phyloP scores from a whole-genome alignment of 64 coral and sea anemone species.

The Stichodactyla mertensii region DNA sequence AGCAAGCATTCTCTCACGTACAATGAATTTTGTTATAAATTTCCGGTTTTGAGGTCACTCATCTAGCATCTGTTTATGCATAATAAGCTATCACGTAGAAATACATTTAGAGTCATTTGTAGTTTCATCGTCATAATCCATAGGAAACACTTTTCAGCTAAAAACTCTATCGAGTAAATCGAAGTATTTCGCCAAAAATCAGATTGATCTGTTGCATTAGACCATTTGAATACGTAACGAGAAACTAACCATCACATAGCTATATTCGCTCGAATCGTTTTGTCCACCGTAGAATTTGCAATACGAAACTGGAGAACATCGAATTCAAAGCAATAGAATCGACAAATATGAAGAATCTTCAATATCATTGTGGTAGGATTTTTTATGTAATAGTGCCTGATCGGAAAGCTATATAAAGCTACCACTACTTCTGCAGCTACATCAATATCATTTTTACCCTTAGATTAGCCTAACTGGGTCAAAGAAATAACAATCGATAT shows the following conservation, averaged over 20 bases:
- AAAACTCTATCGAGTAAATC: neutral
- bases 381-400: neutral
- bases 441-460: neutral
- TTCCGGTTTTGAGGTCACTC: neutral
- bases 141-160: neutral
- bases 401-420: neutral
- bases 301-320: neutral
- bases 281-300: neutral
- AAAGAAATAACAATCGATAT: neutral
- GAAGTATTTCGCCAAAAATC: neutral
- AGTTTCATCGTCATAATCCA: neutral
- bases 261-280: neutral
- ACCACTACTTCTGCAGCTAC: neutral
- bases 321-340: neutral
- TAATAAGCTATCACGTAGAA: neutral
- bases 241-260: neutral
- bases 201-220: neutral
- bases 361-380: neutral
- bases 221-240: neutral
- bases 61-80: neutral
- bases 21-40: neutral
- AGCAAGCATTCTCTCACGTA: slow-evolving; percentile 4
- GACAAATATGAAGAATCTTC: neutral
- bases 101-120: neutral
- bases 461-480: neutral